A percentile compares a stretch with the other conserved stretches of the same genome.
Conservation (phyloP, 2,888 invertebrate genomes). For the Polietes domitor region DNA sequence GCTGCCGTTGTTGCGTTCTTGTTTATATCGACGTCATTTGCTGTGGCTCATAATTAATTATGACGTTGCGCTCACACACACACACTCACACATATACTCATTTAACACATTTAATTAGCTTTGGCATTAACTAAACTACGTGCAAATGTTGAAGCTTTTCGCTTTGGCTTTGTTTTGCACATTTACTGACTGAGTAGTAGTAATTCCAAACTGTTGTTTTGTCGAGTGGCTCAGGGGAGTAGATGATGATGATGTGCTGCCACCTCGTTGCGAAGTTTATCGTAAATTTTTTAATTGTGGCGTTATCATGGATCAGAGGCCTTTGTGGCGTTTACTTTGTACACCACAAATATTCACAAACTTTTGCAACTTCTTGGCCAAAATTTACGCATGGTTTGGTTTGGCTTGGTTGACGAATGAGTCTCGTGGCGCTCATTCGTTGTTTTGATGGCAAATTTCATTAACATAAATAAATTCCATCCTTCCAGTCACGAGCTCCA, state of each 20-base stretch:
- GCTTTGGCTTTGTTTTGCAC: not conserved
- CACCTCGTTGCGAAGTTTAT: not conserved
- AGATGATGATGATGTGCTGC: not conserved
- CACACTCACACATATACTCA: slow-evolving; percentile 34
- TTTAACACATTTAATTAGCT: slow-evolving; percentile 59
- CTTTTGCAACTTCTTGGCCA: not conserved
- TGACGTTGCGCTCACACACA: slow-evolving; percentile 36
- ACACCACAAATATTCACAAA: not conserved
- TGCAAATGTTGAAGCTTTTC: slow-evolving; percentile 44
- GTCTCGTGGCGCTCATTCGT: slow-evolving; percentile 18
- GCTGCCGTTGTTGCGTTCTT: not conserved
- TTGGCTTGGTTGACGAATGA: not conserved
- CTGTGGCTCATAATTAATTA: slow-evolving; percentile 52
- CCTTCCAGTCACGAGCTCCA: not conserved
- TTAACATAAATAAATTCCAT: slow-evolving; percentile 5
- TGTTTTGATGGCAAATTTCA: slow-evolving; percentile 12
- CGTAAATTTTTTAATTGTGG: not conserved
- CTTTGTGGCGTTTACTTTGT: not conserved
- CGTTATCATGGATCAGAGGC: not conserved
- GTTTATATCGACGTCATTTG: slow-evolving; percentile 7
- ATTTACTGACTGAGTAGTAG: not conserved
- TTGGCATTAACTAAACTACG: slow-evolving; percentile 41
- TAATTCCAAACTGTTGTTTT: not conserved
- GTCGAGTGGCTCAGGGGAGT: not conserved
- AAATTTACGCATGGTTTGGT: not conserved